Conservation (phyloP, 2,797 vertebrate genomes). For the Anomalospiza imberbis region DNA sequence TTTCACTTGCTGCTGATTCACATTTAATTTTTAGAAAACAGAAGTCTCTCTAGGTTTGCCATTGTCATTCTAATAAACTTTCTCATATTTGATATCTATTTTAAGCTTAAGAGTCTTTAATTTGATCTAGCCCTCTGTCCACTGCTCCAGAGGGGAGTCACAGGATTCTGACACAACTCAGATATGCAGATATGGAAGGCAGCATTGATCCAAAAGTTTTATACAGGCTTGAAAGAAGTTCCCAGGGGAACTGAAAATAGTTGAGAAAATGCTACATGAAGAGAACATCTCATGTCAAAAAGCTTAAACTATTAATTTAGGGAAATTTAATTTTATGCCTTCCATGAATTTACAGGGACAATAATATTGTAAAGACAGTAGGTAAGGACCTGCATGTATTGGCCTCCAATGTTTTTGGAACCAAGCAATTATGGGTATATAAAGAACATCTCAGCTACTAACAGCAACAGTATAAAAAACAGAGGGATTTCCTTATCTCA, state of each 20-base stretch:
- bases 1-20: neutral
- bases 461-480: neutral
- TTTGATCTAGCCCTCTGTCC: neutral
- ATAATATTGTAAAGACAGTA: neutral
- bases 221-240: neutral
- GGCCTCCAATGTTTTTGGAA: neutral
- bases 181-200: neutral
- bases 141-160: neutral
- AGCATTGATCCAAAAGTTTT: neutral
- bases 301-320: neutral
- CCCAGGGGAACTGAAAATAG: neutral
- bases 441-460: neutral
- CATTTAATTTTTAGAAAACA: neutral
- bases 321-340: neutral
- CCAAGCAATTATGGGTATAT: neutral
- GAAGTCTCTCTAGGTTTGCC: neutral
- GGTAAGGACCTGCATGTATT: neutral
- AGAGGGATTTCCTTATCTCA: neutral
- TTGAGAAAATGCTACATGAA: neutral
- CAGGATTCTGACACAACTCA: neutral
- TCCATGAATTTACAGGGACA: neutral
- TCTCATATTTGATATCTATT: neutral
- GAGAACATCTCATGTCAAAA: neutral
- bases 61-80: neutral
- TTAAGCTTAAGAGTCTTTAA: neutral